Base-by-base conservation (phyloP, 2,797 vertebrate species). In the Lithobates sylvaticus region DNA sequence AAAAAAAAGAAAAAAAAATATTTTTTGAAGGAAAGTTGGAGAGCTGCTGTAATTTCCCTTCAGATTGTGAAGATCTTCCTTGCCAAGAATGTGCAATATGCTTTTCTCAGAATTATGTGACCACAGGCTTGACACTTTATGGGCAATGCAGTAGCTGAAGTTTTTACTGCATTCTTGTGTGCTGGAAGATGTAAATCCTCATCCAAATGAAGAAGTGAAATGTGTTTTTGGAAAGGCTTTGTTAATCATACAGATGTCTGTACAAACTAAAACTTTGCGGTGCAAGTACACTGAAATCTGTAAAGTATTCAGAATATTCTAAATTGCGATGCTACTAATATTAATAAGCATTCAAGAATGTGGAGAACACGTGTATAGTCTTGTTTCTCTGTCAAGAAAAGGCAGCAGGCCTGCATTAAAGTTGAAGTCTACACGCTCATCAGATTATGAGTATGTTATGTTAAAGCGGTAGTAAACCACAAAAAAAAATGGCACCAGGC, bases 11-110 rank as follows among this genome's bases (percentile, higher is more conserved):
- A 71, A 18, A 82, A 27, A 77, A 61, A 23, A 72, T 72, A 5
- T 54, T 18, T 54, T 80, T 76, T 81, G 67, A 86, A 65, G 74
- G 72, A 82, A 86, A 64, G 72, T 71, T 76, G 84, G 84, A 86
- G 54, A 15, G 36, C 64, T 47, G 34, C 73, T 44, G 50, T n/a
- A 47, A 71, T 69, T 81, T 77, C 65, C 78, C 67, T 78, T 69
- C 68, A 47, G 75, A 83, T 61, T 87, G 79, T 65, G 32, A 76
- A 83, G 68, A 61, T 69, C 34, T 69, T 44, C 61, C 44, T 69
- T 81, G 84, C 85, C 85, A 87, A 74, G 85, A 87, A 87, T 87
- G 74, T 78, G 74, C 85, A 87, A 76, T 83, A 78, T 78, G 74
- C 69, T 32, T 87, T 83, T 87, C 80, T 83, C 74, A 78, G 85